Percentiles rank a stretch among this genome's conserved stretches.
These are phyloP conservation scores for Echinarachnius parma DNA, from an alignment of 53 echinoderm and acorn worm species.

Conservation along the genomic window DNA sequence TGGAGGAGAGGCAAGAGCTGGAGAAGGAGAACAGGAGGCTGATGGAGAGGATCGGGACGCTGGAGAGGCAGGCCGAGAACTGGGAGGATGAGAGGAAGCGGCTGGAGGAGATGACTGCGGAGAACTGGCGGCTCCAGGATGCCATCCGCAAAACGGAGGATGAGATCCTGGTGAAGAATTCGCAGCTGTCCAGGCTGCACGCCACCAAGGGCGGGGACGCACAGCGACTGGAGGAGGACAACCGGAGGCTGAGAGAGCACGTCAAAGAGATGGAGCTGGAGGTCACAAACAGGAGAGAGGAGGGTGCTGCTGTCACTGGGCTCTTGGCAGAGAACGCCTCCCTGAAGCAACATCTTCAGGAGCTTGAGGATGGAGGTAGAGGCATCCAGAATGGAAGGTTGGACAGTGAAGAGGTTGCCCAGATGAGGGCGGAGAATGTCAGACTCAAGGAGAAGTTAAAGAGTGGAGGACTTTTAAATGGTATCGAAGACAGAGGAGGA, in stretches of 20 bases:
- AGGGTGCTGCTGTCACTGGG: constrained; percentile 52
- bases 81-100: constrained; percentile 46
- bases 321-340: constrained; percentile 65
- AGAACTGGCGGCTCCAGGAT: constrained; percentile 78
- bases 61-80: constrained; percentile 50
- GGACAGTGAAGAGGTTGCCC: constrained; percentile 53
- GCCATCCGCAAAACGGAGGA: constrained; percentile 61
- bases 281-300: constrained; percentile 40
- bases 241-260: constrained; percentile 49
- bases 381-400: constrained; percentile 25
- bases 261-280: constrained; percentile 55
- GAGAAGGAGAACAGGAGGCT: constrained; percentile 63
- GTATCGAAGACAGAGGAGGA: constrained; percentile 22
- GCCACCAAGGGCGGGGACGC: constrained; percentile 19
- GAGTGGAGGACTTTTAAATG: constrained; percentile 15
- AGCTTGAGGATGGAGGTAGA: constrained; percentile 27
- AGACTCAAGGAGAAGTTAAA: constrained; percentile 65
- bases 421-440: constrained; percentile 68
- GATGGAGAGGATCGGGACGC: constrained; percentile 53
- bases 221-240: constrained; percentile 35
- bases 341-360: constrained; percentile 44
- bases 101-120: constrained; percentile 54
- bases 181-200: constrained; percentile 40
- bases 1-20: constrained; percentile 60
- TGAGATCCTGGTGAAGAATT: constrained; percentile 40